Evolutionary conservation across 1,140 invertebrate species (phyloP).

Genomic region (Hydropsyche tenuis): DNA sequence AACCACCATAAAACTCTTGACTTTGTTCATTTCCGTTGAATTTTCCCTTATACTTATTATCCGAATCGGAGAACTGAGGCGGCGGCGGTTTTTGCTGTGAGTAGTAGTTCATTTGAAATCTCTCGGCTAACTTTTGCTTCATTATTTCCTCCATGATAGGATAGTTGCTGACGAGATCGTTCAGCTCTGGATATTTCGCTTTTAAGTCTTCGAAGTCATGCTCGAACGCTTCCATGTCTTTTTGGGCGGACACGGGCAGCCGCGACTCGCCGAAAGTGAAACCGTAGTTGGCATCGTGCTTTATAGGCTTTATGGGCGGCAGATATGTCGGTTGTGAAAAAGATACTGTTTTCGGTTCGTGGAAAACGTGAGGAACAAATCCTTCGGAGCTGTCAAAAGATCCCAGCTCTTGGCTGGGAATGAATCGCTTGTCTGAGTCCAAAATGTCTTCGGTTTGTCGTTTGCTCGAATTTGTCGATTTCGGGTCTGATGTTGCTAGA

Average conservation of each 20-base stretch:
- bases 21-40: conserved; percentile 27
- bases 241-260: conserved; percentile 25
- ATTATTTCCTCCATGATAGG: conserved; percentile 50
- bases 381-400: conserved; percentile 40
- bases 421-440: conserved; percentile 27
- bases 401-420: conserved; percentile 47
- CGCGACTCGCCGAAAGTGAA: conserved; percentile 33
- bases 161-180: conserved; percentile 46
- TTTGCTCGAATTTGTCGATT: conserved; percentile 47
- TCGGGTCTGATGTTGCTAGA: conserved; percentile 39
- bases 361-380: conserved; percentile 42
- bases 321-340: conserved; percentile 23
- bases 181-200: conserved; percentile 48
- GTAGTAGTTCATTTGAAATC: conserved; percentile 35
- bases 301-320: conserved; percentile 28
- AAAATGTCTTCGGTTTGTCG: conserved; percentile 39
- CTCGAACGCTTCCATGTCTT: conserved; percentile 42
- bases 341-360: conserved; percentile 31
- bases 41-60: background rate
- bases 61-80: background rate
- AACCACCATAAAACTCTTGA: conserved; percentile 13
- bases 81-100: background rate
- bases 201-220: conserved; percentile 47
- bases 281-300: conserved; percentile 39
- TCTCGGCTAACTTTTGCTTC: conserved; percentile 48